Conservation (phyloP, 30 jellyfish, hydroid and myxozoan species). For the Aurelia coerulea region DNA sequence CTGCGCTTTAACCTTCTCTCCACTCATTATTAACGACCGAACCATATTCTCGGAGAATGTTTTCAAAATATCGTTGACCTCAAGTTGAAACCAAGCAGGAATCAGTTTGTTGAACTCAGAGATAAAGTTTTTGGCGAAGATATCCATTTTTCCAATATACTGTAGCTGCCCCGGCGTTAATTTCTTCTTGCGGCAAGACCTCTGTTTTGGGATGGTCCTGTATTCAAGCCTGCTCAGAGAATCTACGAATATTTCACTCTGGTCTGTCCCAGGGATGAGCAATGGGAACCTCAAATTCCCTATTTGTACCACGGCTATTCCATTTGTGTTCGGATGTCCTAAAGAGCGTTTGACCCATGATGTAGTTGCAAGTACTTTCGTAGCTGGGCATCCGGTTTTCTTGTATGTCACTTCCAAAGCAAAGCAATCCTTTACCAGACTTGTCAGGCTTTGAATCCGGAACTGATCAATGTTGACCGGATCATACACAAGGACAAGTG, state of each 20-base stretch:
- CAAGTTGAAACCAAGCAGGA: constrained; percentile 84
- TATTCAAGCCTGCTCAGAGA: constrained; percentile 3
- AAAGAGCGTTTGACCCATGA: constrained; percentile 55
- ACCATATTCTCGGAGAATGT: constrained; percentile 64
- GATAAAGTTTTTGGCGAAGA: constrained; percentile 64
- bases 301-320: constrained; percentile 43
- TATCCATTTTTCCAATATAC: constrained; percentile 53
- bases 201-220: background rate
- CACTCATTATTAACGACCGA: constrained; percentile 66
- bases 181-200: constrained; percentile 28
- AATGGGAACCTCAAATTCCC: constrained; percentile 59
- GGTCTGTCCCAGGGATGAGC: constrained; percentile 66
- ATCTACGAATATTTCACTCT: constrained; percentile 21
- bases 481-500: constrained; percentile 62
- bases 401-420: constrained; percentile 13
- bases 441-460: constrained; percentile 26
- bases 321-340: constrained; percentile 60
- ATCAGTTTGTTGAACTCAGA: constrained; percentile 60
- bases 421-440: constrained; percentile 57
- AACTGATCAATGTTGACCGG: constrained; percentile 1
- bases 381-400: constrained; percentile 14
- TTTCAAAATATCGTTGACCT: constrained; percentile 20
- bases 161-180: constrained; percentile 61
- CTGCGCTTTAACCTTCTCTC: constrained; percentile 32
- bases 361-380: constrained; percentile 46